These are phyloP conservation scores for Melanerpes formicivorus DNA, from an alignment of 2,113 vertebrate genomes.

Conservation along the genomic window DNA sequence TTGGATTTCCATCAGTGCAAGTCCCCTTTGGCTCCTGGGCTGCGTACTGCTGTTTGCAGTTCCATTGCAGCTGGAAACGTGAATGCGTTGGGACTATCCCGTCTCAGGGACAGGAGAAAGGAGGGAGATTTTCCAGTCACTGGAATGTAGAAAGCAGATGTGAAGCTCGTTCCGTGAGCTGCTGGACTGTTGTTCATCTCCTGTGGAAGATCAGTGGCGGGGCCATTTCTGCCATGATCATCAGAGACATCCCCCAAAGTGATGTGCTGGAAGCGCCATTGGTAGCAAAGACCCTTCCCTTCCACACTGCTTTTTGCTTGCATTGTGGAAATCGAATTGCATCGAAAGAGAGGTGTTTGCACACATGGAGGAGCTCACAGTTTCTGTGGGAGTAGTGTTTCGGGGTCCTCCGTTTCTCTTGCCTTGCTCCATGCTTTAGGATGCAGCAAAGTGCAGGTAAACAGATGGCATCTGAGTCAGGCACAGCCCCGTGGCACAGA, in stretches of 20 bases:
- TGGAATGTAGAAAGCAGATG: constrained; percentile 47
- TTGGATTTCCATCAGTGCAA: accelerated
- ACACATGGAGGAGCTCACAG: accelerated
- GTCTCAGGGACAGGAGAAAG: neutral
- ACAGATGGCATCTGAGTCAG: neutral
- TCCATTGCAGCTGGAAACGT: constrained; percentile 15
- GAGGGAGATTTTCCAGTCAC: constrained; percentile 16
- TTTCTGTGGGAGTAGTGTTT: neutral
- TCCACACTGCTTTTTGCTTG: neutral
- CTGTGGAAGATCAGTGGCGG: neutral
- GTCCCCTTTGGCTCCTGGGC: neutral
- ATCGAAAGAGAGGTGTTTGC: neutral
- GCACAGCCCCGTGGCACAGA: neutral
- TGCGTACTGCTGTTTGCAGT: neutral
- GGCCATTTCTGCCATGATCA: neutral
- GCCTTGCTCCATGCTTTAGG: accelerated
- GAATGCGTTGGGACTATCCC: constrained; percentile 4
- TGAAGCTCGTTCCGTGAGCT: neutral
- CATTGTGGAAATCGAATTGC: neutral
- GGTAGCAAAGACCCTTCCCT: neutral
- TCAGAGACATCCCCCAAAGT: neutral
- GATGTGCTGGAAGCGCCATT: neutral
- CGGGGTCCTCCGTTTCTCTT: neutral
- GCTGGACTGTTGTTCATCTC: neutral
- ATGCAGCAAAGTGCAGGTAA: accelerated